These are phyloP conservation scores for Amphiprion percula DNA, from an alignment of 2,113 vertebrate species.

Conservation along the genomic window DNA sequence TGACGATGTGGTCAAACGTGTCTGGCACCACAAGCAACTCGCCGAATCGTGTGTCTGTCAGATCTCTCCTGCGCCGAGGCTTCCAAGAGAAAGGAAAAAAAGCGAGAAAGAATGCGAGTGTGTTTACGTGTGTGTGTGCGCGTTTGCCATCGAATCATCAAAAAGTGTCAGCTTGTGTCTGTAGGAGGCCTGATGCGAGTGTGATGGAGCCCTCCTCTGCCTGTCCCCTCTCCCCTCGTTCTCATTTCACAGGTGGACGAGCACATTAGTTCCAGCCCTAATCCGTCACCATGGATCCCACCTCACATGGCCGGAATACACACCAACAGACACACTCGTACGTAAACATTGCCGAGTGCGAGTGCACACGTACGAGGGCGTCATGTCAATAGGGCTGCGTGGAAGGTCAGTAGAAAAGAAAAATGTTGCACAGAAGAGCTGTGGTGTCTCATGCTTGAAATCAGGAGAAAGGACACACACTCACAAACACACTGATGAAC, in stretches of 20 bases:
- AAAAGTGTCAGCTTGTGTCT: conserved; percentile 57
- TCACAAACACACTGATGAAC: not conserved
- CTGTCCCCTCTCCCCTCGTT: conserved; percentile 62
- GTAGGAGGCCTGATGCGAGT: conserved; percentile 57
- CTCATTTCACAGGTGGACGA: conserved; percentile 85
- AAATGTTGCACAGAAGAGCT: not conserved
- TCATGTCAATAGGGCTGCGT: not conserved
- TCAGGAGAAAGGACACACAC: not conserved
- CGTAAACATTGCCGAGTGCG: conserved; percentile 14
- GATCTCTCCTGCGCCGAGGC: conserved; percentile 28
- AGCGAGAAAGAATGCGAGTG: not conserved
- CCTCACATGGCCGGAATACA: conserved; percentile 31
- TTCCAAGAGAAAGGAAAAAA: conserved; percentile 34
- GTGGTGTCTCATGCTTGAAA: not conserved
- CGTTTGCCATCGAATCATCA: conserved; percentile 49
- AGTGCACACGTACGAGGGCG: not conserved
- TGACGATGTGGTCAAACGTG: conserved; percentile 30
- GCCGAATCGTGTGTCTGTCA: conserved; percentile 39
- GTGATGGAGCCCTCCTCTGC: conserved; percentile 41
- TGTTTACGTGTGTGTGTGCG: conserved; percentile 18
- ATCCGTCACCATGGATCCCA: conserved; percentile 73
- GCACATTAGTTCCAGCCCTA: conserved; percentile 79
- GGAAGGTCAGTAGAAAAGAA: conserved; percentile 12
- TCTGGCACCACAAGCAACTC: conserved; percentile 36
- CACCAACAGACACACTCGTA: conserved; percentile 8